Conservation (phyloP, 2,888 invertebrate genomes). For the Leucozona laternaria region DNA sequence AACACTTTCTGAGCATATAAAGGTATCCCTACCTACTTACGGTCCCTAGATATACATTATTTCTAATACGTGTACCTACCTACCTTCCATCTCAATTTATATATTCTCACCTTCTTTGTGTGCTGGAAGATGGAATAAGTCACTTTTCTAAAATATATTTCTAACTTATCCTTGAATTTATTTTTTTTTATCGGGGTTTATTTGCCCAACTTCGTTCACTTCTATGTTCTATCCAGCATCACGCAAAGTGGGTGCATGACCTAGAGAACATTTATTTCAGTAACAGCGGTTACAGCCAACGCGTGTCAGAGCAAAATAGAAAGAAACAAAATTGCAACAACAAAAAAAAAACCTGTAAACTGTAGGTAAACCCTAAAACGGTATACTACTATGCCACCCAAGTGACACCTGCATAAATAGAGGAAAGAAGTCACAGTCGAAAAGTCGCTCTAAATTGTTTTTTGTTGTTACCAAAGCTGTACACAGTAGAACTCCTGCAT, state of each 20-base stretch:
- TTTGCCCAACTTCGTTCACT: neutral
- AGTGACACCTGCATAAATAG: conserved; percentile 72
- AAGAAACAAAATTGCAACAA: neutral
- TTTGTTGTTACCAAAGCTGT: conserved; percentile 25
- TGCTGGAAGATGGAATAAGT: conserved; percentile 8
- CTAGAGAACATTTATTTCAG: conserved; percentile 72
- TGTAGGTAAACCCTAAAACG: conserved; percentile 18
- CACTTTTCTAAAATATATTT: conserved; percentile 45
- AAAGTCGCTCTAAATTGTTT: conserved; percentile 69
- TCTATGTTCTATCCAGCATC: conserved; percentile 31
- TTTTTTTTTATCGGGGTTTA: neutral
- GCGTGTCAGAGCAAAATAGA: conserved; percentile 57
- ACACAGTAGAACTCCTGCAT: neutral
- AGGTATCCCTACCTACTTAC: no score
- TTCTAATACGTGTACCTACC: no score
- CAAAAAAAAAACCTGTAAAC: conserved; percentile 6
- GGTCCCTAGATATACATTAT: no score
- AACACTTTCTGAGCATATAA: conserved; percentile 26
- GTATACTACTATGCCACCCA: conserved; percentile 38
- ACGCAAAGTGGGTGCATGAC: conserved; percentile 73
- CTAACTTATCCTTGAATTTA: conserved; percentile 53
- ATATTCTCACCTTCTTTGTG: conserved; percentile 25
- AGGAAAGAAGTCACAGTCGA: conserved; percentile 67
- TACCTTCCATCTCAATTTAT: conserved; percentile 18
- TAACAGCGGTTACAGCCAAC: conserved; percentile 68